Percentiles rank a stretch among this genome's conserved stretches.
These are phyloP conservation scores for Diarsia mendica DNA, from an alignment of 2,888 invertebrate species.

Conservation along the genomic window DNA sequence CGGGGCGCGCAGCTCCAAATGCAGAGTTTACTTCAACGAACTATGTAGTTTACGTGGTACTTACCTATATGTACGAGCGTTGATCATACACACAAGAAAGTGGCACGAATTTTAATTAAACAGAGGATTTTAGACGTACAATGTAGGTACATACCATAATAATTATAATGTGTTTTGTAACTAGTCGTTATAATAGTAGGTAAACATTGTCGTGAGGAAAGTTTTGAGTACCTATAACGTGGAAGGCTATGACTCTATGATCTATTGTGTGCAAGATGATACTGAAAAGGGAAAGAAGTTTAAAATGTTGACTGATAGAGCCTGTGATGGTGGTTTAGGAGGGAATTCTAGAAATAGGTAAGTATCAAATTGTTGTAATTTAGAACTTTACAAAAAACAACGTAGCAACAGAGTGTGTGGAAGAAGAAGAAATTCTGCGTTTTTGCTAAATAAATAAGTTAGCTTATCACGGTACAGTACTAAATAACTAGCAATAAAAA, in stretches of 20 bases:
- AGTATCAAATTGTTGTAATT: neutral
- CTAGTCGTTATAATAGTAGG: neutral
- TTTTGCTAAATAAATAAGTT: too few relatives aligned
- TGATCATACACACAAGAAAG: constrained; percentile 43
- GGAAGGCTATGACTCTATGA: too few relatives aligned
- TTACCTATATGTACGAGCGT: constrained; percentile 6
- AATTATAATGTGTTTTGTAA: constrained; percentile 16
- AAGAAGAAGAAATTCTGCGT: neutral
- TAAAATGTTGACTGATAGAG: neutral
- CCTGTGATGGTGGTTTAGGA: neutral
- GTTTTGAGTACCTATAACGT: too few relatives aligned
- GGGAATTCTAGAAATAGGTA: neutral
- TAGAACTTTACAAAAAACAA: neutral
- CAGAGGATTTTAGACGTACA: neutral
- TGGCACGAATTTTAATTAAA: constrained; percentile 33
- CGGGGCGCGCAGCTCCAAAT: constrained; percentile 31
- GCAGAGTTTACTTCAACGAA: constrained; percentile 13
- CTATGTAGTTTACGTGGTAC: constrained; percentile 32
- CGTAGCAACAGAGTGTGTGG: neutral
- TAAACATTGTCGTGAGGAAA: constrained; percentile 6
- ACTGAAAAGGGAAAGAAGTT: neutral
- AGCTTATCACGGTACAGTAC: too few relatives aligned
- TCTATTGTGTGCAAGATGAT: too few relatives aligned
- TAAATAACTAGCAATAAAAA: too few relatives aligned
- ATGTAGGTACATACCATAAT: neutral